Conservation (phyloP, 2,113 vertebrate genomes). For the Apeltes quadracus region DNA sequence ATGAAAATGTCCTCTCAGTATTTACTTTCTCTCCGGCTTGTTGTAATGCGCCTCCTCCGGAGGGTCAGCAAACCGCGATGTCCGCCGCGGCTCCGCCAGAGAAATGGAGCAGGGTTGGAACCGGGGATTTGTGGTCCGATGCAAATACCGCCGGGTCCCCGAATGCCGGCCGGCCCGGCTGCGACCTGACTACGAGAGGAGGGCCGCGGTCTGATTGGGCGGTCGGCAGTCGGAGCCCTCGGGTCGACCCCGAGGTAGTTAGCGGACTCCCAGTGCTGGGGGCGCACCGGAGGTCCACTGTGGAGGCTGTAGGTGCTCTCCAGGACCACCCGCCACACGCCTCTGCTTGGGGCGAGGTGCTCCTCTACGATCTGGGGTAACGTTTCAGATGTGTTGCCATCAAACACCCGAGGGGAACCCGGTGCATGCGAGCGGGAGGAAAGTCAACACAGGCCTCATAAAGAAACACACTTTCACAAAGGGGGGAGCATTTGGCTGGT, state of each 20-base stretch:
- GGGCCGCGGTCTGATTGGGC: conserved; percentile 54
- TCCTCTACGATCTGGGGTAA: conserved; percentile 54
- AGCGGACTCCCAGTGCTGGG: conserved; percentile 51
- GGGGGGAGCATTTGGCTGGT: neutral
- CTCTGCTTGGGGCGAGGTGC: conserved; percentile 51
- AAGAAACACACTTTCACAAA: conserved; percentile 12
- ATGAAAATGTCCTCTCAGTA: conserved; percentile 46
- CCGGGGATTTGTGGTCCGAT: conserved; percentile 58
- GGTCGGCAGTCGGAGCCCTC: conserved; percentile 59
- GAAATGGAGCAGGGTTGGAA: conserved; percentile 9
- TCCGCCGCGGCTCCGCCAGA: conserved; percentile 13
- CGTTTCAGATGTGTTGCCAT: conserved; percentile 60
- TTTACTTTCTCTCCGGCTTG: conserved; percentile 47
- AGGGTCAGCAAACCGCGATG: conserved; percentile 45
- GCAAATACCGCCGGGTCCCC: conserved; percentile 57
- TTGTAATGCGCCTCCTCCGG: conserved; percentile 47
- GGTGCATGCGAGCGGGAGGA: neutral
- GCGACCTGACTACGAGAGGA: conserved; percentile 32
- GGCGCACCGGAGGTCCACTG: conserved; percentile 44
- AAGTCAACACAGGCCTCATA: conserved; percentile 9
- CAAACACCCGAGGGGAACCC: conserved; percentile 33
- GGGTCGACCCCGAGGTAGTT: conserved; percentile 70
- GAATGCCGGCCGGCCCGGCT: conserved; percentile 21
- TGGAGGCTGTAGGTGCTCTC: conserved; percentile 56
- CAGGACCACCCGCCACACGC: conserved; percentile 62